Percentiles rank a stretch among this genome's conserved stretches.
phyloP scores from a whole-genome alignment of 2,797 vertebrate species.

The Sebastes glaucus region DNA sequence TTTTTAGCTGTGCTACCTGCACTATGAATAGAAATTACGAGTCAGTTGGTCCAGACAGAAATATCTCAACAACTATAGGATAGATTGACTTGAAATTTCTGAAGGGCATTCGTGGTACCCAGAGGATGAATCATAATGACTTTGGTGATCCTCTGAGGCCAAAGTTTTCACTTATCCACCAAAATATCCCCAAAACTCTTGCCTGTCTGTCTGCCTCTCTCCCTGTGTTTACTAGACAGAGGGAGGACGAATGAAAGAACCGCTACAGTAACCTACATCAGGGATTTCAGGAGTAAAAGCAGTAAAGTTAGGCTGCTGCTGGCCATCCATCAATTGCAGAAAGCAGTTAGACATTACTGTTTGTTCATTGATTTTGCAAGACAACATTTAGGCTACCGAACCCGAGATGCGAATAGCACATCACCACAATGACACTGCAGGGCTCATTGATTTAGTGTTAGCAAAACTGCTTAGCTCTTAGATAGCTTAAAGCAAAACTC shows the following conservation, averaged over 20 bases:
- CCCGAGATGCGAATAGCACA: not conserved
- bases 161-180: not conserved
- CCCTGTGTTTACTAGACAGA: not conserved
- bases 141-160: not conserved
- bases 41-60: not conserved
- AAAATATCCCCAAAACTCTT: not conserved
- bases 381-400: constrained; percentile 9
- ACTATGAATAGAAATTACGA: not conserved
- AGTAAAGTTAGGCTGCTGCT: constrained; percentile 2
- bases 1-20: not conserved
- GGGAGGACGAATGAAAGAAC: not conserved
- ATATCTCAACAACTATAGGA: not conserved
- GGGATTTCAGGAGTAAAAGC: constrained; percentile 8
- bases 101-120: not conserved
- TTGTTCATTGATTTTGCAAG: constrained; percentile 35
- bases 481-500: constrained; percentile 1
- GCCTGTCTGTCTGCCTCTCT: not conserved
- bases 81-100: not conserved
- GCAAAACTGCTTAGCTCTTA: not conserved
- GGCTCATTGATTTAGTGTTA: constrained; percentile 23
- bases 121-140: not conserved
- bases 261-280: not conserved
- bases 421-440: constrained; percentile 7
- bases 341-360: constrained; percentile 1
- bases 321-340: constrained; percentile 22